Evolutionary conservation across 1,140 invertebrate genomes (phyloP), one percentile per base, ranked within the genome.

Genomic region (Procambarus clarkii): DNA sequence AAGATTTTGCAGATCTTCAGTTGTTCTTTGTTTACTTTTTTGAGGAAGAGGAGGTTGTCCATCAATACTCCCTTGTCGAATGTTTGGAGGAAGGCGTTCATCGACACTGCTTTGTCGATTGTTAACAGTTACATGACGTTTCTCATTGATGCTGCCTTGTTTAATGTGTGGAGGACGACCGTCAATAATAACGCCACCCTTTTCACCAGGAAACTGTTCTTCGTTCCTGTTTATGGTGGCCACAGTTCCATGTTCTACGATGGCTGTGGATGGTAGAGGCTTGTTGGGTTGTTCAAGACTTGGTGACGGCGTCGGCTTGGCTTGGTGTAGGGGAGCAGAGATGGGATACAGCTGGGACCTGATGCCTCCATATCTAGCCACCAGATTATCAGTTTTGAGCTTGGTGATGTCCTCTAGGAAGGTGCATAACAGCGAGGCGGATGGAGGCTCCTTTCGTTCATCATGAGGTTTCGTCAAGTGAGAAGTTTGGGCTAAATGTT

Each of bases 381-480:
- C 24, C 48, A 87, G 76, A 60, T 87, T 87, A 21, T 79, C 85
- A 13, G 85, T 79, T 58, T 87, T 87, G 24, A 87, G 85, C 44
- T 45, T 71, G 48, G n/a, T 87, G 48, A 74, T 74, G 69, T 74
- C 69, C 0, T 34, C 69, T 21, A 74, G 5, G 69, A 15, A 74
- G n/a, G 69, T 21, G n/a, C 69, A 74, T n/a, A 24, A 34, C 24
- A 7, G 74, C 0, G 13, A 60, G 8, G 74, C 3, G 13, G 9
- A 13, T 50, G 48, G 21, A 24, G 84, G 2, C 11, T 64, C 60
- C 60, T 64, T 18, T 21, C 18, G 7, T 13, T 58, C 54, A 0
- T 13, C 13, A 9, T 58, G 7, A 58, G 54, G 54, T 58, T 58
- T 58, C 54, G 7, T 8, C 13, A 58, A 58, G 54, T 58, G 54